Evolutionary conservation across 2,113 vertebrate species (phyloP).

Genomic region (Hippocampus comes): DNA sequence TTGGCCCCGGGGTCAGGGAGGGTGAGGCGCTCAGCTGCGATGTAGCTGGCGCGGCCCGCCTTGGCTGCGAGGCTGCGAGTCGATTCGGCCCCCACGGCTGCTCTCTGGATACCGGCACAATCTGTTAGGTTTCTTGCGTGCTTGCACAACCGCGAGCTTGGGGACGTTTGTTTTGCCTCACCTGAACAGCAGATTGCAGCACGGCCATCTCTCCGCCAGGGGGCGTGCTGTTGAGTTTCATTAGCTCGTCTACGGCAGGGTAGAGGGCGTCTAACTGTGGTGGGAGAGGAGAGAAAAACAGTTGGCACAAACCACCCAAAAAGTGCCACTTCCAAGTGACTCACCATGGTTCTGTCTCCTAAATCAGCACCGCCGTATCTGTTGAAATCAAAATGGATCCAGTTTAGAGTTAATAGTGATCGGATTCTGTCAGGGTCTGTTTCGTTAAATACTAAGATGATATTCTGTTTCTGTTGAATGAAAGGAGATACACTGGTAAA

Average conservation of each 20-base stretch:
- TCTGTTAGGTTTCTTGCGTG: neutral
- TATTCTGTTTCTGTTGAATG: neutral
- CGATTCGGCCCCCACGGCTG: slow-evolving; percentile 77
- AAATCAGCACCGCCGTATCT: slow-evolving; percentile 61
- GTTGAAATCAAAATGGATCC: neutral
- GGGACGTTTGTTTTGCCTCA: slow-evolving; percentile 31
- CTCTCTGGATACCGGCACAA: slow-evolving; percentile 64
- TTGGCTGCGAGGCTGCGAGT: slow-evolving; percentile 81
- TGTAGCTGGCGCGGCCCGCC: slow-evolving; percentile 91
- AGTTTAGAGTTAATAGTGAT: neutral
- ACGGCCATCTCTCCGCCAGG: slow-evolving; percentile 60
- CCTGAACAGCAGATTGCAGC: slow-evolving; percentile 78
- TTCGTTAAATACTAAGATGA: neutral
- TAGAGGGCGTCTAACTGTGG: slow-evolving; percentile 86
- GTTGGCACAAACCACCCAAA: neutral
- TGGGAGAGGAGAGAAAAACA: neutral
- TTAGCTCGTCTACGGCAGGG: slow-evolving; percentile 79
- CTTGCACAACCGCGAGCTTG: neutral
- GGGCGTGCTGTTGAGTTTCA: slow-evolving; percentile 63
- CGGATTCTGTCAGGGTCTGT: neutral
- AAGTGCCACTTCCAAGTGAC: neutral
- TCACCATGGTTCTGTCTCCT: slow-evolving; percentile 69
- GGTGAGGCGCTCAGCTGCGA: slow-evolving; percentile 75
- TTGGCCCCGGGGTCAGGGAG: slow-evolving; percentile 86
- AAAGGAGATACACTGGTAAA: too few species aligned